Evolutionary conservation across 2,888 invertebrate species (phyloP), one percentile per base, ranked within the genome.

Genomic region (Cosmorhoe ocellata): DNA sequence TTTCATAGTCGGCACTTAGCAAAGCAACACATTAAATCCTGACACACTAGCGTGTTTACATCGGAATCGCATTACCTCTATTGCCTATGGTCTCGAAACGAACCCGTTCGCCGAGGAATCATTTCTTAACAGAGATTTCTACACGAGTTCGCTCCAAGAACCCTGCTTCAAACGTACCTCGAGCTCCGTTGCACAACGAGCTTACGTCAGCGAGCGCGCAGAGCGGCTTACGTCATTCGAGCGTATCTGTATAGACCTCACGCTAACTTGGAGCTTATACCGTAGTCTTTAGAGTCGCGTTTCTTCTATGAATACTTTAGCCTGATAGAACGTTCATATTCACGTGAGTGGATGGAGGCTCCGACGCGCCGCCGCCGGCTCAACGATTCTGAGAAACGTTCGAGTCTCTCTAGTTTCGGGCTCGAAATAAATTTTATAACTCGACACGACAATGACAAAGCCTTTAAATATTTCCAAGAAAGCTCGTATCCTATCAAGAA

Each of bases 271-370:
- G 80, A 74, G 69, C 82, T 71, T 86, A 77, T 69, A 49, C 62
- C 60, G 63, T 59, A 43, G 57, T 28, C 51, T 59, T 83, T 76
- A 77, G 77, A 70, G 67, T 70, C 58, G 65, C 61, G 69, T 81
- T 88, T 61, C 65, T 61, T 43, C 59, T 73, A 63, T 62, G 63
- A 52, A 56, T 41, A 31, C 56, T 63, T 78, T 76, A 81, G 80
- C 79, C 82, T 83, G 84, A 86, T 86, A 89, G 81, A 87, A 81
- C 88, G 81, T 89, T 86, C 88, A 85, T 83, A 79, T 87, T 85
- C 87, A 86, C 84, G 84, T 84, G 89, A 89, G 88, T 89, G 87
- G 86, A 82, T 82, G 89, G n/a, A 84, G 89, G 85, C 89, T 87
- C 84, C 84, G 84, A 73, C 84, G 81, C 84, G 84, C 39, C 51